Conservation (phyloP, 2,888 invertebrate genomes). For the Xanthorhoe designata region DNA sequence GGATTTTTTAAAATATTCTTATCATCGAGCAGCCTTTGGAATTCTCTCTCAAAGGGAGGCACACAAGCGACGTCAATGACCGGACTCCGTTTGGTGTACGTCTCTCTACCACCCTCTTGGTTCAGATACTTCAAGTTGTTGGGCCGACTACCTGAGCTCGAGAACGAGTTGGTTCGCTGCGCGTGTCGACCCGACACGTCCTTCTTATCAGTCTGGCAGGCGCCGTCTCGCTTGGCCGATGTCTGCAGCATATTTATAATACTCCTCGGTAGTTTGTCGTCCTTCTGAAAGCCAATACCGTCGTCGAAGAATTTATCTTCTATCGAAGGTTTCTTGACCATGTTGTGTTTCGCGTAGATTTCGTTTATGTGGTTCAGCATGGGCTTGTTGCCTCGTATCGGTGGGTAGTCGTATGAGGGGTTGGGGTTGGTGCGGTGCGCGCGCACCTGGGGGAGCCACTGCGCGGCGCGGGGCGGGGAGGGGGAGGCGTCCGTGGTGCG, state of each 20-base stretch:
- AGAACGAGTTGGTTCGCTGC: constrained; percentile 81
- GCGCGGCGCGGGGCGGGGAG: constrained; percentile 85
- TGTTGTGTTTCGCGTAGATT: constrained; percentile 75
- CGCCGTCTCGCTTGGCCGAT: constrained; percentile 87
- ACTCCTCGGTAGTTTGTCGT: constrained; percentile 79
- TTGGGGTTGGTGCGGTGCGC: constrained; percentile 82
- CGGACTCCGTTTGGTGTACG: constrained; percentile 78
- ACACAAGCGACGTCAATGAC: constrained; percentile 78
- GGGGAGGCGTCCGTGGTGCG: constrained; percentile 90
- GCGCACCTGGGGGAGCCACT: constrained; percentile 78
- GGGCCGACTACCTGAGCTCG: constrained; percentile 81
- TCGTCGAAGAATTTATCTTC: constrained; percentile 77
- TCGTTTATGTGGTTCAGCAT: constrained; percentile 70
- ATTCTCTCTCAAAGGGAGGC: constrained; percentile 92
- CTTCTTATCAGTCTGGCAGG: constrained; percentile 88
- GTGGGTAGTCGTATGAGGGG: constrained; percentile 85
- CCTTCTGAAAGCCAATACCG: constrained; percentile 71
- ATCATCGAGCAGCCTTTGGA: constrained; percentile 91
- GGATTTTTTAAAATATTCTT: constrained; percentile 87
- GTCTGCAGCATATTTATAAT: constrained; percentile 83
- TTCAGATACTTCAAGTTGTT: constrained; percentile 84
- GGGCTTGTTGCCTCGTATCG: constrained; percentile 80
- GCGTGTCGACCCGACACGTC: constrained; percentile 76
- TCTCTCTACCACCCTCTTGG: constrained; percentile 77
- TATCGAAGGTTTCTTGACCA: constrained; percentile 70